phyloP scores from a whole-genome alignment of 2,113 vertebrate genomes.

The Pardalotus punctatus region DNA sequence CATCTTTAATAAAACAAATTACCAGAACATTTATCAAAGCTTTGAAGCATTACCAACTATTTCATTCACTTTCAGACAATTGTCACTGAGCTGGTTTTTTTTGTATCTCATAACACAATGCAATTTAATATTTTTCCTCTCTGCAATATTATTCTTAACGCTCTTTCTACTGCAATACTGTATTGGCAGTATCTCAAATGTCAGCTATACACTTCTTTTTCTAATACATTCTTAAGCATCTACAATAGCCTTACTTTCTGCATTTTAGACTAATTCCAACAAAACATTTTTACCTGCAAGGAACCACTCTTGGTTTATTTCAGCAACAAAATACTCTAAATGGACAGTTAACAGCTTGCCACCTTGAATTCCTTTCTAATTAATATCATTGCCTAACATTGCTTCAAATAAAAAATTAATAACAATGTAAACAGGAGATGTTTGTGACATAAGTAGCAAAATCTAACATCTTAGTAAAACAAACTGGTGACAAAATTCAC shows the following conservation, averaged over 20 bases:
- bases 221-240: not conserved
- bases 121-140: not conserved
- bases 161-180: not conserved
- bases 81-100: not conserved
- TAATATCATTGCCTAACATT: rapidly evolving
- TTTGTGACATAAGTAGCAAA: not conserved
- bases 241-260: not conserved
- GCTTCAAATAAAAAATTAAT: not conserved
- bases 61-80: not conserved
- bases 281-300: not conserved
- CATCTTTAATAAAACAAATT: not conserved
- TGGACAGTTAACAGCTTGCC: not conserved
- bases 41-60: not conserved
- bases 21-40: not conserved
- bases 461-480: not conserved
- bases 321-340: not conserved
- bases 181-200: not conserved
- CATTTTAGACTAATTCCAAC: not conserved
- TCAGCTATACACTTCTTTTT: not conserved
- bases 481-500: not conserved
- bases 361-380: not conserved
- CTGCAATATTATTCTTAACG: not conserved
- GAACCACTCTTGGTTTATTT: not conserved
- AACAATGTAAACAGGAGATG: not conserved
- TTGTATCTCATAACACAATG: not conserved